Conservation (phyloP, 35 echinoderm and acorn worm genomes). For the Acanthaster planci region DNA sequence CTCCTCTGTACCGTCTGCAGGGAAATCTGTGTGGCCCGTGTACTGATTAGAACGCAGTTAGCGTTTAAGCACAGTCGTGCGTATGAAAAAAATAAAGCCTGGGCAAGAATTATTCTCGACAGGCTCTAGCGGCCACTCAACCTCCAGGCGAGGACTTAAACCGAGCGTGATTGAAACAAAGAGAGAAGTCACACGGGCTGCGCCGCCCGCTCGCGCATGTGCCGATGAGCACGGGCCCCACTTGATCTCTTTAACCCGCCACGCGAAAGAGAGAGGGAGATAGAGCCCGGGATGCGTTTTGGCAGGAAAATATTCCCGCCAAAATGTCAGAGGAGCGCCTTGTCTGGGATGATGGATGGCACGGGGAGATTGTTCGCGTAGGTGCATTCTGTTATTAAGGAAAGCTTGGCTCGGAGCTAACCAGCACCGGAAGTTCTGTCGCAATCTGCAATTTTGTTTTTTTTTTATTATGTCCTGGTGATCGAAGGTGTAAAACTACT, state of each 20-base stretch:
- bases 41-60: conserved; percentile 11
- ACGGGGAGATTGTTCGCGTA: neutral
- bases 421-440: too few relatives aligned
- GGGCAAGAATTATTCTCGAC: neutral
- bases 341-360: neutral
- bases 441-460: too few relatives aligned
- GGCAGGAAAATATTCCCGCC: neutral
- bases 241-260: conserved; percentile 2
- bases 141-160: neutral
- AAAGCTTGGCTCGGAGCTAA: neutral
- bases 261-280: neutral
- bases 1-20: neutral
- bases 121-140: conserved; percentile 7
- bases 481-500: too few relatives aligned
- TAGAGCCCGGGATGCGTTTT: neutral
- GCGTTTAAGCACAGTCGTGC: neutral
- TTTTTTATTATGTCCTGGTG: too few relatives aligned
- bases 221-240: neutral
- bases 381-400: neutral
- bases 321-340: neutral
- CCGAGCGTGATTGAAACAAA: conserved; percentile 27
- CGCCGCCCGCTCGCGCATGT: neutral
- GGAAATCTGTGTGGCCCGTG: neutral
- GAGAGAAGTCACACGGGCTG: neutral
- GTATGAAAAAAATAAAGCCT: neutral